Base-by-base conservation (phyloP, 2,888 invertebrate species). In the Diploptera punctata region DNA sequence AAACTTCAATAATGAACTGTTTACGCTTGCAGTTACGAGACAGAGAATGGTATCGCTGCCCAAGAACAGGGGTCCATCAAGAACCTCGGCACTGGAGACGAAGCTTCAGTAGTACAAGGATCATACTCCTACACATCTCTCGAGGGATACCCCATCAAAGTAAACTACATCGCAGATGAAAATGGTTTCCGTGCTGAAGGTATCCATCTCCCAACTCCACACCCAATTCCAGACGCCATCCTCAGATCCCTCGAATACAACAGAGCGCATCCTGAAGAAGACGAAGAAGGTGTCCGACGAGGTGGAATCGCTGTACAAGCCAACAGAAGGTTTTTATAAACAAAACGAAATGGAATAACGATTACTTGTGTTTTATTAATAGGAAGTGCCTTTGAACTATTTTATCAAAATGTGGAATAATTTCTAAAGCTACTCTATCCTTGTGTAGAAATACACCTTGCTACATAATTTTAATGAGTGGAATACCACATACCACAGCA, bases 81-180 rank as follows among this genome's bases (percentile, higher is more conserved):
- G 19, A 78, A 77, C 73, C 75, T 72, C 3, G 77, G 77, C 5
- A 68, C 76, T 29, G 75, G 76, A n/a, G 74, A 76, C 21, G 78
- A 78, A 26, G 76, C 77, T 19, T 68, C 79, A 21, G 77, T 77
- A 1, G 79, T 80, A 18, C 73, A 88, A 78, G 91, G 91, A 57
- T 89, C 88, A 77, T 90, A 87, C 78, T 88, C 89, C 76, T 91
- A 90, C 81, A 90, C 89, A 38, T 86, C 90, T 0, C 90, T 90
- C 1, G 91, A 91, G 76, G 91, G 91, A 44, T 85, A 87, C 3
- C 85, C 88, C 16, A 89, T 91, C 75, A 80, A 86, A 0, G 83
- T 91, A 16, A 84, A 86, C 10, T 91, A 91, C 79, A 86, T 88
- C 43, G 91, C 91, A n/a, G 90, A 91, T 77, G 91, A 91, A 78